Evolutionary conservation across 2,888 invertebrate genomes (phyloP).

Genomic region (Polydrusus tereticollis): DNA sequence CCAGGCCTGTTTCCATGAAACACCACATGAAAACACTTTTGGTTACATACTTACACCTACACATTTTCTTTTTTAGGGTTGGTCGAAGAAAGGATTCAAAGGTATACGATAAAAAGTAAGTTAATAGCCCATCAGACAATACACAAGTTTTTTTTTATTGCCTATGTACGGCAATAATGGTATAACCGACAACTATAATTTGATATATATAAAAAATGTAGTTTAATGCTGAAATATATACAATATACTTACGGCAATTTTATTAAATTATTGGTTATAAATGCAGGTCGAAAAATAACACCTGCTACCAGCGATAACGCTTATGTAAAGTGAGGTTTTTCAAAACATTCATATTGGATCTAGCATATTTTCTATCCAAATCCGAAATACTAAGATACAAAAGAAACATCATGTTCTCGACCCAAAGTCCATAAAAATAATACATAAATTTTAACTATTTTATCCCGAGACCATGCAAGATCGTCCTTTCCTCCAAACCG

Average conservation of each 20-base stretch:
- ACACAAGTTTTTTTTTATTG: neutral
- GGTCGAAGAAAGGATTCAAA: conserved; percentile 35
- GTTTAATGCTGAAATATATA: too few relatives aligned
- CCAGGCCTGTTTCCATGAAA: neutral
- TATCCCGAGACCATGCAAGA: neutral
- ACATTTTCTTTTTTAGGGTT: conserved; percentile 39
- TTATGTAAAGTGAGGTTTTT: too few relatives aligned
- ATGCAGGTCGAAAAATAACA: too few relatives aligned
- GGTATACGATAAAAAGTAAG: conserved; percentile 44
- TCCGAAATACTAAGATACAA: neutral
- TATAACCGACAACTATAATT: too few relatives aligned
- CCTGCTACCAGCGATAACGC: too few relatives aligned
- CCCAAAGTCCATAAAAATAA: neutral
- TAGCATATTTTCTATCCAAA: too few relatives aligned
- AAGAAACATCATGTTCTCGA: neutral
- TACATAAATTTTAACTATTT: neutral
- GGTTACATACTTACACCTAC: neutral
- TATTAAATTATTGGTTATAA: too few relatives aligned
- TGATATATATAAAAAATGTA: too few relatives aligned
- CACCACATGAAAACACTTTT: neutral
- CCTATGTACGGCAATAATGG: too few relatives aligned
- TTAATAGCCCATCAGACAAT: conserved; percentile 5
- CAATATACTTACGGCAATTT: too few relatives aligned
- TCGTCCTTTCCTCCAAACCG: neutral
- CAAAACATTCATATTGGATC: too few relatives aligned